A percentile compares a stretch with the other conserved stretches of the same genome.
Evolutionary conservation across 2,797 vertebrate species (phyloP).

Genomic region (Megaceryle alcyon): DNA sequence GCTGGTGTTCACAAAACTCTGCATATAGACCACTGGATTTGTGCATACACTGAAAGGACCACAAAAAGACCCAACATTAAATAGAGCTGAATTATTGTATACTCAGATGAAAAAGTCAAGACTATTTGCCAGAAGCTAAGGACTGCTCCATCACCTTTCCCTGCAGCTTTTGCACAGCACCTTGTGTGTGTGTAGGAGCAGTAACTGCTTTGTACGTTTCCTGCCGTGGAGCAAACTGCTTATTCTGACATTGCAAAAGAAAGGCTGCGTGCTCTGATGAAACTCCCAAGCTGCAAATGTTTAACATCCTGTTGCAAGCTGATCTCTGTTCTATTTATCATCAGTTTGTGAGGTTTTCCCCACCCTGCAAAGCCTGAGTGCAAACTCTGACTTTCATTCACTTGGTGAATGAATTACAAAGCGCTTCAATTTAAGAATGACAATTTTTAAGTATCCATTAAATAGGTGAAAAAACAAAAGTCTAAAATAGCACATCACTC

Average conservation of each 20-base stretch:
- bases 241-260: not conserved
- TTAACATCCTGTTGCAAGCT: not conserved
- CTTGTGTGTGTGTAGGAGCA: rapidly evolving
- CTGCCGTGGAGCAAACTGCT: not conserved
- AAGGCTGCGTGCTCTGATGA: not conserved
- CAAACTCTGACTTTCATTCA: not conserved
- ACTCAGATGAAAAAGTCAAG: not conserved
- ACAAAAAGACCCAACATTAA: not conserved
- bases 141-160: not conserved
- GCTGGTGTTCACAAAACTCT: not conserved
- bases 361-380: not conserved
- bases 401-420: not conserved
- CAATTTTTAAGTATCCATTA: not conserved
- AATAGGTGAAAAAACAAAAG: rapidly evolving
- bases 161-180: not conserved
- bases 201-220: not conserved
- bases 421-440: not conserved
- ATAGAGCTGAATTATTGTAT: not conserved
- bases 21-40: not conserved
- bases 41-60: not conserved
- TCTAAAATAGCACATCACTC: not conserved
- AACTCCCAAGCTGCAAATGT: not conserved
- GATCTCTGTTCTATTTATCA: not conserved
- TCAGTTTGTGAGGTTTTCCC: not conserved
- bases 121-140: not conserved